phyloP scores from a whole-genome alignment of 2,113 vertebrate species.

The Salvelinus sp. region DNA sequence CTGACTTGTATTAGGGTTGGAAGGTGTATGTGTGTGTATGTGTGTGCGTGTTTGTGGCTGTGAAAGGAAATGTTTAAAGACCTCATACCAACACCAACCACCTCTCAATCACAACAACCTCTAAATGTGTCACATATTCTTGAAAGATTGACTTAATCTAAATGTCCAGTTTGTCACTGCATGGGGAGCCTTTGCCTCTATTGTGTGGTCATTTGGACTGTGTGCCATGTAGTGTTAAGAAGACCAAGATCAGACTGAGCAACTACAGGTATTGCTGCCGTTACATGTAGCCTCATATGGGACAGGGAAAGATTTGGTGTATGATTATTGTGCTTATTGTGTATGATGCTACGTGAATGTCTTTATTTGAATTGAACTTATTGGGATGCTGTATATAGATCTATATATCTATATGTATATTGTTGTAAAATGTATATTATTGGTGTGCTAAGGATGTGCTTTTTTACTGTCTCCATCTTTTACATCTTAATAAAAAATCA shows the following conservation, averaged over 20 bases:
- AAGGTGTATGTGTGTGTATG: not conserved
- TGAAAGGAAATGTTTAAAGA: constrained; percentile 14
- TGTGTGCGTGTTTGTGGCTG: not conserved
- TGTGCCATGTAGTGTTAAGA: constrained; percentile 44
- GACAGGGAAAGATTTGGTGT: not conserved
- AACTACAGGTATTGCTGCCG: constrained; percentile 13
- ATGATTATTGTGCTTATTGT: constrained; percentile 19
- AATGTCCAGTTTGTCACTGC: constrained; percentile 25
- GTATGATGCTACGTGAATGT: constrained; percentile 77
- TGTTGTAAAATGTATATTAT: constrained; percentile 73
- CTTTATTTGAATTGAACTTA: constrained; percentile 60
- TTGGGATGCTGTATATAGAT: constrained; percentile 66
- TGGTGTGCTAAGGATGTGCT: constrained; percentile 56
- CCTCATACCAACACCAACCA: constrained; percentile 1
- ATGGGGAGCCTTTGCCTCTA: constrained; percentile 8
- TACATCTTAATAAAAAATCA: constrained; percentile 68
- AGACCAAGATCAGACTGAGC: constrained; percentile 36
- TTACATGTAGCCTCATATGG: constrained; percentile 1
- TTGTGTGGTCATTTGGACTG: constrained; percentile 24
- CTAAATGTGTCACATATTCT: constrained; percentile 18
- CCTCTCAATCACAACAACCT: constrained; percentile 34
- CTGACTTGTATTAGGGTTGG: too few relatives aligned
- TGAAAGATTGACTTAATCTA: constrained; percentile 4
- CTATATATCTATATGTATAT: constrained; percentile 81
- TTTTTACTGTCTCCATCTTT: constrained; percentile 70